Base-by-base conservation (phyloP, 2,113 vertebrate genomes). In the Scophthalmus maximus region DNA sequence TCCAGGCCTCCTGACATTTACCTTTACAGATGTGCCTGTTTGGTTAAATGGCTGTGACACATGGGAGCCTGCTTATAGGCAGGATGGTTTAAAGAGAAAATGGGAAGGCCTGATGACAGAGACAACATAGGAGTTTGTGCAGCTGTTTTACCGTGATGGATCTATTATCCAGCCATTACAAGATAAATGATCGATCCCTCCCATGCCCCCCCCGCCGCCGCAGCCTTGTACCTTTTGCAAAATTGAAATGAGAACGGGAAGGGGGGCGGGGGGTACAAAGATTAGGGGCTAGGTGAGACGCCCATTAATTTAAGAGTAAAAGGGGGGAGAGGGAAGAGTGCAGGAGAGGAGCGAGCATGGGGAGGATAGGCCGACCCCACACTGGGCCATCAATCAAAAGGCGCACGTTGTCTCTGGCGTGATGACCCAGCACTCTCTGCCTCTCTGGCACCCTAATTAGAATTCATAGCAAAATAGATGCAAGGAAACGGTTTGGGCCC, bases 151-250 rank as follows among this genome's bases (percentile, higher is more conserved):
- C 95, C 94, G 95, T 99, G 97, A 98, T 98, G 95, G 95, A 97
- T 98, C 97, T 98, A 98, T 99, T 99, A 99, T 97, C 93, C 96
- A 94, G 94, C 96, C 95, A 98, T 99, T 98, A 99, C 95, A 98
- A 98, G 96, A 98, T 97, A 97, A 98, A 99, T 98, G 96, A 96
- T 95, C 94, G 94, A 97, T 98, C 95, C 95, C 95, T 95, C 93
- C 93, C 93, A 93, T 94, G 95, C 94, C 92, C 85, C 90, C 95
- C 20, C 55, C n/a, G n/a, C n/a, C n/a, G n/a, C n/a, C n/a, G n/a
- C n/a, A n/a, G n/a, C 87, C 34, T 66, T 76, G 76, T 80, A 82
- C 89, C 87, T 66, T 95, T 90, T 87, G 94, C 94, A 96, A 98
- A 98, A 99, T 98, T 99, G 97, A 98, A 98, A 98, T 97, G 96